Base-by-base conservation (phyloP, 2,113 vertebrate species). In the Ifrita kowaldi region DNA sequence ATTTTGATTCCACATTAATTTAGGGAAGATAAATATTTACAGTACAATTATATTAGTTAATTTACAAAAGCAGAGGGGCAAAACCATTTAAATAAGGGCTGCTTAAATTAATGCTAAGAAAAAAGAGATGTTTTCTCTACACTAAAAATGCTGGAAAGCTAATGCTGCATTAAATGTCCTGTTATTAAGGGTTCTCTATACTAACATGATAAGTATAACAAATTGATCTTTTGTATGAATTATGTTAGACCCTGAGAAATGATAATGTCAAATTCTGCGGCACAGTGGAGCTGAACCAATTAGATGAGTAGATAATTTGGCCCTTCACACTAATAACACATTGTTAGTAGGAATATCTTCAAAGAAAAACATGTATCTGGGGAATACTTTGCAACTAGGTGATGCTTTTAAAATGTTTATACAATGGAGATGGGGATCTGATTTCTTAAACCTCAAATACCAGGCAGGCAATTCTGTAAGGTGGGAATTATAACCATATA, bases 1-100 rank as follows among this genome's bases (percentile, higher is more conserved):
- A 77, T 96, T 97, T 91, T 93, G 93, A 84, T 80, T 94, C 77
- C 33, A 59, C 33, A 56, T 93, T 94, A 94, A 96, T 90, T 96
- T 84, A 53, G 42, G 89, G 91, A 93, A 96, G 94, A 96, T 81
- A 97, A 96, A 96, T 90, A 97, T 96, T 97, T 93, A 74, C 87
- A 77, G 63, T 70, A 92, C 81, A 93, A 96, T 95, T 89, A 92
- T 84, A 94, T 52, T 59, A 94, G 76, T 81, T 89, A 74, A 91
- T 96, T 91, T 96, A 84, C 63, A 91, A 95, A 96, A 96, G 73
- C 49, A 63, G 93, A 95, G 65, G 37, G 84, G 57, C 65, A 89
- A 86, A 90, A 73, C 30, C n/a, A 89, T 80, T 96, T 91, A 46
- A 95, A 71, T 73, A 90, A 82, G 67, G 82, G 30, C 87, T 83